phyloP scores from a whole-genome alignment of 2,113 vertebrate genomes.

The Nannospalax galili region DNA sequence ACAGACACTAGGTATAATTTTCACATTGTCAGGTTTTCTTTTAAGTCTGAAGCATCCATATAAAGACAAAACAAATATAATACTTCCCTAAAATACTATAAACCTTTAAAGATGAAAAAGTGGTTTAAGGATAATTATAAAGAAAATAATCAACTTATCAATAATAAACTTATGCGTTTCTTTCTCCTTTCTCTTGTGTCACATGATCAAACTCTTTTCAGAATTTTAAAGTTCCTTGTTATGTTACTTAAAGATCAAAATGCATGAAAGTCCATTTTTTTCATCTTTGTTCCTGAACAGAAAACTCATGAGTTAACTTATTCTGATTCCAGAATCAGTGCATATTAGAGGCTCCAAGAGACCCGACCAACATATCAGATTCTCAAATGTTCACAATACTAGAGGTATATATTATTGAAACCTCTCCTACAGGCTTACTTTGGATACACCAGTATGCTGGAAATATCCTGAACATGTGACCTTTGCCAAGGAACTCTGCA shows the following conservation, averaged over 20 bases:
- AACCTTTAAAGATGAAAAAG: not conserved
- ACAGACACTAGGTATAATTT: not conserved
- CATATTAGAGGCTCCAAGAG: not conserved
- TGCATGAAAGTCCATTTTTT: slow-evolving; percentile 27
- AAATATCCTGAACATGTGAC: too few species aligned
- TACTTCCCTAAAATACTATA: not conserved
- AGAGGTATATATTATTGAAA: too few species aligned
- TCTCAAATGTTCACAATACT: not conserved
- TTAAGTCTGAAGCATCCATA: not conserved
- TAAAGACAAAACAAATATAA: not conserved
- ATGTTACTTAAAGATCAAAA: slow-evolving; percentile 11
- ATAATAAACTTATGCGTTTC: not conserved
- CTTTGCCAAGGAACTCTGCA: too few species aligned
- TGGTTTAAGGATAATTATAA: not conserved
- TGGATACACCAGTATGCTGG: too few species aligned
- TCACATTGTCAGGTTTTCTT: not conserved
- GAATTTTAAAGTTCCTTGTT: not conserved
- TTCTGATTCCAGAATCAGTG: slow-evolving; percentile 26
- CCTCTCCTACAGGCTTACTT: too few species aligned
- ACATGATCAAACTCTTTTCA: not conserved
- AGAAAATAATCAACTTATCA: not conserved
- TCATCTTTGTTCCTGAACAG: slow-evolving; percentile 55
- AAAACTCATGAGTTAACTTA: slow-evolving; percentile 74
- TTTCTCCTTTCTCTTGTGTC: fast-evolving
- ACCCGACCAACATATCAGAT: not conserved